phyloP scores from a whole-genome alignment of 2,888 invertebrate genomes.

The Lasioglossum lativentre region DNA sequence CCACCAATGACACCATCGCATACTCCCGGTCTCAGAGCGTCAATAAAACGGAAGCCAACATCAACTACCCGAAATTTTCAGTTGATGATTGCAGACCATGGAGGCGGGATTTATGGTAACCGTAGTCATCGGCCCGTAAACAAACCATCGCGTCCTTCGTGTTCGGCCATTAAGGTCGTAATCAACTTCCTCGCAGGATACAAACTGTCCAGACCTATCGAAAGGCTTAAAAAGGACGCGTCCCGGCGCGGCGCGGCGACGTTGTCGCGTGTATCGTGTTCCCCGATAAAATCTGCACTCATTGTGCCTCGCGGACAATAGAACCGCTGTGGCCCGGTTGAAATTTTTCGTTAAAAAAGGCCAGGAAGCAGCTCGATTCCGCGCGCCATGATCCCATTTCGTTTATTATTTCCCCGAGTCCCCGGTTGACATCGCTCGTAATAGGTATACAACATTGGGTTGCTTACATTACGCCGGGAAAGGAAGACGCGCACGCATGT shows the following conservation, averaged over 20 bases:
- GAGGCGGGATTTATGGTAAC: constrained; percentile 24
- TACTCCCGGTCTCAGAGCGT: neutral
- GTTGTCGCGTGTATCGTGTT: constrained; percentile 45
- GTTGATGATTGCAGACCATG: constrained; percentile 1
- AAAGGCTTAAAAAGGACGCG: constrained; percentile 5
- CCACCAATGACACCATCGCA: constrained; percentile 11
- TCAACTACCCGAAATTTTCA: constrained; percentile 13
- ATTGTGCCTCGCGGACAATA: constrained; percentile 42
- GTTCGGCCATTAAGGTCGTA: constrained; percentile 28
- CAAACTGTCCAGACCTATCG: neutral
- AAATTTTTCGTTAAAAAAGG: constrained; percentile 47
- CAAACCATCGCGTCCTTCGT: constrained; percentile 23
- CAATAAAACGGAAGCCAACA: too few species aligned
- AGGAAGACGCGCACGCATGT: constrained; percentile 79
- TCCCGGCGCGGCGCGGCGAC: neutral
- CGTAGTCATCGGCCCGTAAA: constrained; percentile 29
- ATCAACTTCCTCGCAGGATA: constrained; percentile 19
- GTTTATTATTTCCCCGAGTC: constrained; percentile 58
- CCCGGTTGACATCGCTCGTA: constrained; percentile 71
- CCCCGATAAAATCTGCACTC: constrained; percentile 55
- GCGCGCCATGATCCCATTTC: constrained; percentile 13
- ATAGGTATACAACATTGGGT: constrained; percentile 69
- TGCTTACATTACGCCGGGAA: constrained; percentile 82
- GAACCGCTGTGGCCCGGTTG: constrained; percentile 26
- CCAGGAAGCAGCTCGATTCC: constrained; percentile 28